A percentile compares a stretch with the other conserved stretches of the same genome.
Evolutionary conservation across 2,113 vertebrate species (phyloP).

Genomic region (Gnathonemus longibarbis): DNA sequence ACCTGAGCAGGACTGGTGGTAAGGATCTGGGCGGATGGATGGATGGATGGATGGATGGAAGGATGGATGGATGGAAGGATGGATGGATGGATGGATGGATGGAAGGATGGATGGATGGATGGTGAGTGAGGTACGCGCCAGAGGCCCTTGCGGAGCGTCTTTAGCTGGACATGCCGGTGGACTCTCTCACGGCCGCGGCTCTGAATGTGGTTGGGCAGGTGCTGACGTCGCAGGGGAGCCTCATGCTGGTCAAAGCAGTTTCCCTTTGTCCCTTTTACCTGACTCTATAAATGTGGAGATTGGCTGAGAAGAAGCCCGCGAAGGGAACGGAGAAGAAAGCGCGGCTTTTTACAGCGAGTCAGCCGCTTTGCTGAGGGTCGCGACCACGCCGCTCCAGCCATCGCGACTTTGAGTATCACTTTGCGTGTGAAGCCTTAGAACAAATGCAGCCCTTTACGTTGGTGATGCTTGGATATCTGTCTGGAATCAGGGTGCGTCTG

Average conservation of each 20-base stretch:
- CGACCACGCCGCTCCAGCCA: conserved; percentile 26
- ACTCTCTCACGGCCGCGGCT: background rate
- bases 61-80: background rate
- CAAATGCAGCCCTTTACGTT: background rate
- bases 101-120: no score
- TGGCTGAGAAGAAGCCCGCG: conserved; percentile 31
- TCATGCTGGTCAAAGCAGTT: conserved; percentile 24
- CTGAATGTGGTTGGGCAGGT: conserved; percentile 26
- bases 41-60: background rate
- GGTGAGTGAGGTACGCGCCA: background rate
- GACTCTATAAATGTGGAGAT: conserved; percentile 29
- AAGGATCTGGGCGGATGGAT: background rate
- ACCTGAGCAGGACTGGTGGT: background rate
- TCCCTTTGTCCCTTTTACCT: conserved; percentile 20
- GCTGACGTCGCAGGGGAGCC: conserved; percentile 24
- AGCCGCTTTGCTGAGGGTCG: conserved; percentile 32
- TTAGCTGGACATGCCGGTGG: background rate
- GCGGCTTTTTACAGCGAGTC: conserved; percentile 34
- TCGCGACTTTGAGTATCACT: conserved; percentile 35
- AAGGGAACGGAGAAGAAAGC: conserved; percentile 22
- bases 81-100: background rate
- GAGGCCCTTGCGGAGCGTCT: background rate
- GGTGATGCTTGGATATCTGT: background rate
- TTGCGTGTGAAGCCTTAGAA: conserved; percentile 21
- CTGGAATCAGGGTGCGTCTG: background rate